These are phyloP conservation scores for Hydroisotoma schaefferi DNA, from an alignment of 2,888 invertebrate species.

Conservation along the genomic window DNA sequence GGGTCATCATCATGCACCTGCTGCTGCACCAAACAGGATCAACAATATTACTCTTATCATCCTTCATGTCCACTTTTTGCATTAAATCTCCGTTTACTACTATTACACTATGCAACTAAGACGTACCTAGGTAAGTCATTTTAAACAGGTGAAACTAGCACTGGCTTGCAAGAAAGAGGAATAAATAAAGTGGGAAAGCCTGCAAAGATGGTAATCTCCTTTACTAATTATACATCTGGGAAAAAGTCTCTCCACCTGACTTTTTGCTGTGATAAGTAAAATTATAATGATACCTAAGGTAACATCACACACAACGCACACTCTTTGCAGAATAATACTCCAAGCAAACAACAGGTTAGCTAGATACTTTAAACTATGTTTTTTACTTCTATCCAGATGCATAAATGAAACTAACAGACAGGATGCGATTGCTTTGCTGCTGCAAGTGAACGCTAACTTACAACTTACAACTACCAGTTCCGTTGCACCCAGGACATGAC, in stretches of 20 bases:
- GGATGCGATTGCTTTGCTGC: too few species aligned
- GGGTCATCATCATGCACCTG: conserved; percentile 13
- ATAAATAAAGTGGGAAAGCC: conserved; percentile 7
- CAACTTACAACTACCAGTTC: too few species aligned
- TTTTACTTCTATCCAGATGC: too few species aligned
- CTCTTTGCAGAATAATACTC: too few species aligned
- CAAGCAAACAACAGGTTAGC: too few species aligned
- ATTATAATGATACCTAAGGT: too few species aligned
- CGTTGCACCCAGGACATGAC: too few species aligned
- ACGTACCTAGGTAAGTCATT: not conserved
- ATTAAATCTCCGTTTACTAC: not conserved
- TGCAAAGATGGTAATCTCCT: conserved; percentile 10
- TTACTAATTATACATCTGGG: conserved; percentile 5
- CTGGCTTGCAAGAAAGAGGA: not conserved
- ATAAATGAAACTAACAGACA: too few species aligned
- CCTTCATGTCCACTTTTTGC: conserved; percentile 11
- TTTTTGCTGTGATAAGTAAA: not conserved
- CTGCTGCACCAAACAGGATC: not conserved
- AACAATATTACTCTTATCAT: not conserved
- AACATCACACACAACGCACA: too few species aligned
- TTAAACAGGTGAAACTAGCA: not conserved
- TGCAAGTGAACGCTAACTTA: too few species aligned
- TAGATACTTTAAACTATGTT: too few species aligned
- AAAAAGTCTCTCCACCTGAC: not conserved
- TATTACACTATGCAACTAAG: not conserved